Evolutionary conservation across 2,888 invertebrate genomes (phyloP), one percentile per base, ranked within the genome.

Genomic region (Drosophila picticornis): DNA sequence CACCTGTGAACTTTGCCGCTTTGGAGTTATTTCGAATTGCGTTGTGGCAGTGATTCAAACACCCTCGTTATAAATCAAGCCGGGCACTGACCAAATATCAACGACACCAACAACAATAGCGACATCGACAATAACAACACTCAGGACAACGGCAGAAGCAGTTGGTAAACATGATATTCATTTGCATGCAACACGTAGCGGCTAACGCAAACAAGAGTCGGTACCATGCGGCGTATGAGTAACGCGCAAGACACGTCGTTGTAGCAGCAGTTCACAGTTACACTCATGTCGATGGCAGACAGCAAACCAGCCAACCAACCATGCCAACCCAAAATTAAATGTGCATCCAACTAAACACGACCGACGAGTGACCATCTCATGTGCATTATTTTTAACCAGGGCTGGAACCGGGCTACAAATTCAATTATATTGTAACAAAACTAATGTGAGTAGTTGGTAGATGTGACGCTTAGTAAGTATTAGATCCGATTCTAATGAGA

Each of bases 121-220:
- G 11, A 25, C 22, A 53, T 36, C 16, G 50, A 7, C 59, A 27
- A 29, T 43, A 59, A 13, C 36, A 60, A 57, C 52, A 66, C 38
- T 57, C 38, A 40, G 46, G 71, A 48, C 48, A 55, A n/a, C 27
- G n/a, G 5, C 7, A 16, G 25, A 16, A 27, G 29, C 22, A 60
- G 43, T 29, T n/a, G 27, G 32, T 66, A 25, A 71, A 66, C 77
- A 81, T 70, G 75, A 72, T 75, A 84, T 87, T 90, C 90, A 87
- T 87, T 90, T 87, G 87, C 90, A 90, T 87, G 78, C 87, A 87
- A 87, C 87, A 87, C 90, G 90, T 87, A 89, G 87, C 81, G 68
- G 75, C 34, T 55, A 68, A 70, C 61, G 67, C 78, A 81, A 73
- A 78, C 82, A 70, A 53, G 67, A 40, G 29, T 11, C 38, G 48